These are phyloP conservation scores for Alligator mississippiensis DNA, from an alignment of 2,113 vertebrate genomes.

Conservation along the genomic window DNA sequence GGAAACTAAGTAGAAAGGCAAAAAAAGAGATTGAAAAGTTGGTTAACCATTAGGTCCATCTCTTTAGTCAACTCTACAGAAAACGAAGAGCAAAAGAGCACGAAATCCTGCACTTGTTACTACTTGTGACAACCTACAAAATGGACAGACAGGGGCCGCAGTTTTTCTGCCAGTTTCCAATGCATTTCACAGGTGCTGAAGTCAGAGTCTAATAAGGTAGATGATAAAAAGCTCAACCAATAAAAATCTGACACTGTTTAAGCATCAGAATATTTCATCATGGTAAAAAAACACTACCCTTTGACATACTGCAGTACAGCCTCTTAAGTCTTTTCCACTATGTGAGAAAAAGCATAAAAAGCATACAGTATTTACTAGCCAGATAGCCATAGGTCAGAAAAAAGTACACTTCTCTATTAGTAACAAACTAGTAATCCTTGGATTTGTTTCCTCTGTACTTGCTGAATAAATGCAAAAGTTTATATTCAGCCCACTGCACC, in stretches of 20 bases:
- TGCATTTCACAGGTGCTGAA: neutral
- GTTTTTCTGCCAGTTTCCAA: neutral
- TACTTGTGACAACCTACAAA: neutral
- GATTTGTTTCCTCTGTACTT: no score
- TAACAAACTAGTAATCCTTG: no score
- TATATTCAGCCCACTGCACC: no score
- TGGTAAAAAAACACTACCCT: no score
- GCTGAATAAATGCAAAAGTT: no score
- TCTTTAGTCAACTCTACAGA: neutral
- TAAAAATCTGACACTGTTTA: neutral
- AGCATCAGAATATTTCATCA: accelerated
- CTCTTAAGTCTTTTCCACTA: no score
- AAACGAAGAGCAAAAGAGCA: accelerated
- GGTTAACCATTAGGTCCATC: neutral
- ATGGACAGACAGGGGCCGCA: neutral
- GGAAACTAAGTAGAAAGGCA: neutral
- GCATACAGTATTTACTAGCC: no score
- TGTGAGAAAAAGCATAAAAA: no score
- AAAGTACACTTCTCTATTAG: no score
- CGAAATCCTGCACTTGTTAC: neutral
- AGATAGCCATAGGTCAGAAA: no score
- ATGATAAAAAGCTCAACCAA: neutral
- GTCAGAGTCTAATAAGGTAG: neutral
- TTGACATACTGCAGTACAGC: no score
- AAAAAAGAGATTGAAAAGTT: neutral